Conservation (phyloP, 1,140 invertebrate species). For the Neodiprion lecontei region DNA sequence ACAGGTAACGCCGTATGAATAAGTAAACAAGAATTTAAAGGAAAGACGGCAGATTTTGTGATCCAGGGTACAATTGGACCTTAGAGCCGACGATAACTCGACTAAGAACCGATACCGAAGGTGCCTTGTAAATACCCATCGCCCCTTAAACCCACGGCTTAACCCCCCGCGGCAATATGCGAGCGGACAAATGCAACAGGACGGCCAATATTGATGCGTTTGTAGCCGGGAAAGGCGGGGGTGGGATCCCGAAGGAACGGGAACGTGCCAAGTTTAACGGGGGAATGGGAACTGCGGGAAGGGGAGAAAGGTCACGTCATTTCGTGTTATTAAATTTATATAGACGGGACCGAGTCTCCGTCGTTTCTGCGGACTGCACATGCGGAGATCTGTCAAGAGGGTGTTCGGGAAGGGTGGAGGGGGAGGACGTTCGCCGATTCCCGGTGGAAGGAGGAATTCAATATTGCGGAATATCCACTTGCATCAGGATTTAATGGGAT, state of each 20-base stretch:
- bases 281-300: slow-evolving; percentile 12
- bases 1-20: no score
- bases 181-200: slow-evolving; percentile 9
- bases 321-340: slow-evolving; percentile 49
- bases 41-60: no score
- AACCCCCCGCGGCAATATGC: neutral
- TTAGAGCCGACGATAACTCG: no score
- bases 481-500: slow-evolving; percentile 31
- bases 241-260: neutral
- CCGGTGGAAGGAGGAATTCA: slow-evolving; percentile 38
- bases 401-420: neutral
- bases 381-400: slow-evolving; percentile 41
- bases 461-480: slow-evolving; percentile 36
- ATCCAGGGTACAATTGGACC: no score
- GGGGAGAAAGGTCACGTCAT: slow-evolving; percentile 39
- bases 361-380: slow-evolving; percentile 14
- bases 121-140: neutral
- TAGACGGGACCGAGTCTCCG: slow-evolving; percentile 33
- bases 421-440: slow-evolving; percentile 28
- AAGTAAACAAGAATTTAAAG: no score
- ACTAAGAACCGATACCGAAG: neutral
- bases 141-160: neutral
- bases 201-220: slow-evolving; percentile 32
- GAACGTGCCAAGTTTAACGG: neutral
- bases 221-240: neutral